Percentiles rank a stretch among this genome's conserved stretches.
Conservation (phyloP, 2,888 invertebrate genomes). For the Trichacis sp. region DNA sequence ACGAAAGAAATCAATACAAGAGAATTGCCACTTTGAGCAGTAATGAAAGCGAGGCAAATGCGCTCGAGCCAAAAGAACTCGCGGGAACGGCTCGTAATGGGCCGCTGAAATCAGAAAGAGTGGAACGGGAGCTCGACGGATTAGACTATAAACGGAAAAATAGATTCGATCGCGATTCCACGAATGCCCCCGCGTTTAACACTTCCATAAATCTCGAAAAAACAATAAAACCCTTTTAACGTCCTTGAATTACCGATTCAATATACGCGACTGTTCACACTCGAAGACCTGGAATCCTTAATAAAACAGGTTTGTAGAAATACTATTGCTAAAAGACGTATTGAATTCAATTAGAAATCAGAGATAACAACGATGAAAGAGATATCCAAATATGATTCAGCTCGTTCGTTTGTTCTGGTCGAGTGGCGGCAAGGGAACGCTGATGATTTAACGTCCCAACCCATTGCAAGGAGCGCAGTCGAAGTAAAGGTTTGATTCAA, state of each 20-base stretch:
- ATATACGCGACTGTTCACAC: constrained; percentile 6
- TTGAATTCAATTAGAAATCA: too few relatives aligned
- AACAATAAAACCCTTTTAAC: constrained; percentile 23
- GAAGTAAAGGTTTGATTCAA: constrained; percentile 55
- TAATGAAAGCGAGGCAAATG: constrained; percentile 51
- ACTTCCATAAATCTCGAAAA: constrained; percentile 32
- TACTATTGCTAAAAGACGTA: too few relatives aligned
- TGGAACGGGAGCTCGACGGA: constrained; percentile 34
- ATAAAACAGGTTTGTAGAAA: too few relatives aligned
- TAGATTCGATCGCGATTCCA: constrained; percentile 23
- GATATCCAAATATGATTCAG: too few relatives aligned
- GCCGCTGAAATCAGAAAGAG: constrained; percentile 47
- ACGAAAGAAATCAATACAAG: constrained; percentile 48
- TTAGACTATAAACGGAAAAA: constrained; percentile 38
- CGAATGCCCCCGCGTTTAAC: constrained; percentile 30
- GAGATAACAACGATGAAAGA: too few relatives aligned
- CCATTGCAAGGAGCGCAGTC: constrained; percentile 46
- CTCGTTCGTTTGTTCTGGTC: constrained; percentile 58
- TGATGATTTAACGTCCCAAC: constrained; percentile 49
- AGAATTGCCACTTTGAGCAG: constrained; percentile 52
- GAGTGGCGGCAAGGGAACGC: constrained; percentile 41
- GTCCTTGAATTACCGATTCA: constrained; percentile 27
- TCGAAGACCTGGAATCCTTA: too few relatives aligned
- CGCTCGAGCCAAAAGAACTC: constrained; percentile 48
- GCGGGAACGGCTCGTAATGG: constrained; percentile 38